Evolutionary conservation across 2,797 vertebrate species (phyloP).

Genomic region (Leptoclinus maculatus): DNA sequence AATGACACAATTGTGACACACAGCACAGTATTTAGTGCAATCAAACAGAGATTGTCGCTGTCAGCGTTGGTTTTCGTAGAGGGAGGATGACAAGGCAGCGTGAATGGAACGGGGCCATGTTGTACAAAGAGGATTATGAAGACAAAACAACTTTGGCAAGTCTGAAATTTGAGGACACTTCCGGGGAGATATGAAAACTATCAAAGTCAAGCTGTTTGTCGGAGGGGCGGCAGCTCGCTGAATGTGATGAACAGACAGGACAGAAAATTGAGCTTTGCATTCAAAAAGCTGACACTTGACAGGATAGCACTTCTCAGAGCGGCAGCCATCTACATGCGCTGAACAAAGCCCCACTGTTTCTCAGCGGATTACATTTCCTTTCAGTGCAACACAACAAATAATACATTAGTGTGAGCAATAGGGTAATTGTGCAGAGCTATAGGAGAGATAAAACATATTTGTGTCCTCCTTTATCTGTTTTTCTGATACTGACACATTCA

Average conservation of each 20-base stretch:
- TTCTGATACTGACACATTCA: constrained; percentile 22
- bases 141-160: constrained; percentile 81
- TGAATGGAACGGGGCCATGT: constrained; percentile 61
- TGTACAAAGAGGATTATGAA: constrained; percentile 76
- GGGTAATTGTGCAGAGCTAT: constrained; percentile 36
- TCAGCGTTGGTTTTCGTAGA: constrained; percentile 64
- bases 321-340: constrained; percentile 47
- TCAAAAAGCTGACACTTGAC: constrained; percentile 69
- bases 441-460: constrained; percentile 19
- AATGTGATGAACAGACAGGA: constrained; percentile 37
- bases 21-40: constrained; percentile 59
- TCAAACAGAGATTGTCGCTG: constrained; percentile 62
- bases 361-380: constrained; percentile 39
- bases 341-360: constrained; percentile 47
- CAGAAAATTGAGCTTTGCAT: constrained; percentile 55
- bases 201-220: constrained; percentile 74
- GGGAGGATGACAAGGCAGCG: constrained; percentile 55
- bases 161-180: constrained; percentile 79
- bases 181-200: constrained; percentile 71
- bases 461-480: constrained; percentile 42
- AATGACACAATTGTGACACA: constrained; percentile 40
- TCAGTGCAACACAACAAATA: constrained; percentile 41
- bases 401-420: constrained; percentile 43
- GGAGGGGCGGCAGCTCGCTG: constrained; percentile 54
- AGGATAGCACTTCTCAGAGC: constrained; percentile 65